Evolutionary conservation across 2,888 invertebrate species (phyloP).

Genomic region (Lasiommata megera): DNA sequence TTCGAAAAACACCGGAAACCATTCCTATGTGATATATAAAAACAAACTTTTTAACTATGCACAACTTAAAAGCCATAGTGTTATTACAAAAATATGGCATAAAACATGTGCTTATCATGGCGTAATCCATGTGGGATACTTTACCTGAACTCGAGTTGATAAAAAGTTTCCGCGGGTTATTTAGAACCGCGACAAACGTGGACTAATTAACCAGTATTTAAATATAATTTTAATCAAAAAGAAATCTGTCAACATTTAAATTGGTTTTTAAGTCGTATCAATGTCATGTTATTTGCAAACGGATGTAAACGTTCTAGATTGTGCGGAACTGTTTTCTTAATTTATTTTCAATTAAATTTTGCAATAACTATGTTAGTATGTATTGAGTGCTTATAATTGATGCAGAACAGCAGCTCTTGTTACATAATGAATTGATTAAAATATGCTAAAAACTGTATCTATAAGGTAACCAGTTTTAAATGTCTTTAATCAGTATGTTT

Average conservation of each 20-base stretch:
- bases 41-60: too few species aligned
- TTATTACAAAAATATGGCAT: too few species aligned
- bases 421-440: background rate
- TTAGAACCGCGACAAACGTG: too few species aligned
- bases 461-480: background rate
- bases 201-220: too few species aligned
- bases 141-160: too few species aligned
- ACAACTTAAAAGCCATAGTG: too few species aligned
- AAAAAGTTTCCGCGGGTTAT: too few species aligned
- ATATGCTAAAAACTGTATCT: background rate
- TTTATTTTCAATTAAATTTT: background rate
- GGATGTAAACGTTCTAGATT: slow-evolving; percentile 9
- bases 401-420: background rate
- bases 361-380: background rate
- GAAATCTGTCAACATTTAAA: background rate
- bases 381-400: background rate
- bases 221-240: background rate
- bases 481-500: background rate
- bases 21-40: too few species aligned
- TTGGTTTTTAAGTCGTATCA: background rate
- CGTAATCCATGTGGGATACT: too few species aligned
- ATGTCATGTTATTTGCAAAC: slow-evolving; percentile 3
- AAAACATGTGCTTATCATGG: too few species aligned
- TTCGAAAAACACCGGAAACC: too few species aligned
- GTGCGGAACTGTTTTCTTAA: background rate